Base-by-base conservation (phyloP, 1,140 invertebrate genomes). In the Glossosoma conforme region DNA sequence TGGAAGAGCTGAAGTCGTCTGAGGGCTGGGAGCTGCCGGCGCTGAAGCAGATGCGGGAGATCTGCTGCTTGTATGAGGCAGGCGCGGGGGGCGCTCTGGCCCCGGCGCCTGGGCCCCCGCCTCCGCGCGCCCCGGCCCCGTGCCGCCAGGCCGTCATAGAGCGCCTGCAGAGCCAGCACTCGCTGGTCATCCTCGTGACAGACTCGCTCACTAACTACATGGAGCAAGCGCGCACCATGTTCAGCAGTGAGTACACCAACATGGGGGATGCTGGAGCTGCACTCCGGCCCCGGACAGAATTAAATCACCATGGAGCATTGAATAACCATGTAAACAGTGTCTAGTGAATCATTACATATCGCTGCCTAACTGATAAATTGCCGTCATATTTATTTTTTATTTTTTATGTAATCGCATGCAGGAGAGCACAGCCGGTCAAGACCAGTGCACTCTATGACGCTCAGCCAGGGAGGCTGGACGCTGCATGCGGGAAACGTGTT, bases 31-130 rank as follows among this genome's bases (percentile, higher is more conserved):
- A 93, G 6, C 67, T 98, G 57, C 93, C 94, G 18, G 91, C 94
- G 8, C 73, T 98, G 32, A 96, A 97, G 67, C 89, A 97, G 70
- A 97, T 98, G 63, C 80, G 88, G 24, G 94, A 98, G 68, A 97
- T 98, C 51, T 97, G 93, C 67, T 89, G 87, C 62, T 77, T 97
- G 43, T 98, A 97, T 66, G 93, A 96, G 53, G 80, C 85, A 76
- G 61, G 84, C 77, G 69, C 82, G 75, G 67, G 86, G 78, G 70
- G 85, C 78, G 70, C 79, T 70, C n/a, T n/a, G n/a, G n/a, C 49
- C 61, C 6, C 64, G 63, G 18, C 64, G 63, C 35, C 63, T 61
- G 4, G 24, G 4, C 13, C 18, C 3, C 33, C 20, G 11, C 81
- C 80, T 67, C 67, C 81, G 32, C 75, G 74, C 20, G 81, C 84